Evolutionary conservation across 1,140 invertebrate species (phyloP).

Genomic region (Trichonephila clavipes): DNA sequence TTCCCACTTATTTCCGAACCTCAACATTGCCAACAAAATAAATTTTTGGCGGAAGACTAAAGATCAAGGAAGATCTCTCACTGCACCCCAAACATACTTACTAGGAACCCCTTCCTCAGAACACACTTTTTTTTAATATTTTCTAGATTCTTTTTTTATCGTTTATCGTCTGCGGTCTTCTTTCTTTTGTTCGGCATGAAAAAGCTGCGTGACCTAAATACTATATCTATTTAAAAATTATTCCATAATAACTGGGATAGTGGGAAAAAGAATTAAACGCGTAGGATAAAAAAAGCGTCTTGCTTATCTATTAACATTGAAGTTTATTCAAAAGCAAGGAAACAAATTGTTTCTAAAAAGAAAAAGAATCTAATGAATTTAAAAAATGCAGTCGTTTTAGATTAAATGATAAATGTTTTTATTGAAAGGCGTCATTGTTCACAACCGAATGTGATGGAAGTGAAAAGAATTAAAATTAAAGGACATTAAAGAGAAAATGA

Average conservation of each 20-base stretch:
- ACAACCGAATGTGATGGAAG: no score
- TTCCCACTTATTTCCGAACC: background rate
- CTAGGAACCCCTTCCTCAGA: background rate
- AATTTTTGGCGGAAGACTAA: background rate
- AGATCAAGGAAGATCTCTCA: background rate
- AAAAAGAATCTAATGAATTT: no score
- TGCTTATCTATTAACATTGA: no score
- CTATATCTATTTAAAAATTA: background rate
- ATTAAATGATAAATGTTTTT: no score
- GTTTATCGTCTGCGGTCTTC: slow-evolving; percentile 5
- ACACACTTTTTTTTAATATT: background rate
- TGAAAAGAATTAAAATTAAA: no score
- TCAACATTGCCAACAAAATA: slow-evolving; percentile 27
- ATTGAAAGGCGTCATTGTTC: no score
- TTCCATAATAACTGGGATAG: background rate
- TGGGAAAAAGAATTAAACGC: background rate
- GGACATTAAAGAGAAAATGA: no score
- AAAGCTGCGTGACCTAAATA: slow-evolving; percentile 21
- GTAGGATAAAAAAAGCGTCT: no score
- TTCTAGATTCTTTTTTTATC: background rate
- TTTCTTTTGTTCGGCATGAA: background rate
- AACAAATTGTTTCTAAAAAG: no score
- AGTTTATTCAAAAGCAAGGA: no score
- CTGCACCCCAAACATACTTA: slow-evolving; percentile 31
- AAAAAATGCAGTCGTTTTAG: no score